These are phyloP conservation scores for Eristalinus aeneus DNA, from an alignment of 2,888 invertebrate genomes.

Conservation along the genomic window DNA sequence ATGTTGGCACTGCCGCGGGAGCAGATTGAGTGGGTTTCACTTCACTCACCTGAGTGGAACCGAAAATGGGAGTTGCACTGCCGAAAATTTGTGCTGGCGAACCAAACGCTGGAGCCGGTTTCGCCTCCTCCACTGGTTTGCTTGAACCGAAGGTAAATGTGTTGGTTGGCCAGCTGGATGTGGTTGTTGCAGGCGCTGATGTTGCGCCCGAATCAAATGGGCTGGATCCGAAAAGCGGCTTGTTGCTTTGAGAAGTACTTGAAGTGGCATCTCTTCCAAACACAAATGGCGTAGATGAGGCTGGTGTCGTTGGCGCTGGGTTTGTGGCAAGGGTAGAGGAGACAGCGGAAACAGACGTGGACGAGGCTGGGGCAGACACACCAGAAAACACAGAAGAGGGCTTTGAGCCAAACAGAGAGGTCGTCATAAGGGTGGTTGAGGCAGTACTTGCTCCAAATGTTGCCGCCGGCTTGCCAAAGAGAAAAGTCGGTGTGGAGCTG, in stretches of 20 bases:
- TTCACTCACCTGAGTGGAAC: slow-evolving; percentile 63
- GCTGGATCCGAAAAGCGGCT: slow-evolving; percentile 35
- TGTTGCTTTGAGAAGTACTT: slow-evolving; percentile 37
- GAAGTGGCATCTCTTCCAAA: slow-evolving; percentile 48
- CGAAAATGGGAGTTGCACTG: slow-evolving; percentile 72
- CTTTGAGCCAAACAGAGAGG: slow-evolving; percentile 61
- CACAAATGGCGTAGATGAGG: slow-evolving; percentile 41
- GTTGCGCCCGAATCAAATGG: slow-evolving; percentile 57
- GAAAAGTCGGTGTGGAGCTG: slow-evolving; percentile 66
- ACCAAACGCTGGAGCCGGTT: slow-evolving; percentile 60
- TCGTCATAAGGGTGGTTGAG: slow-evolving; percentile 37
- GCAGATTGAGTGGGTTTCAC: slow-evolving; percentile 67
- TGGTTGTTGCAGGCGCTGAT: slow-evolving; percentile 68
- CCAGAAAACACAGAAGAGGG: slow-evolving; percentile 53
- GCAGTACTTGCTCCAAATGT: slow-evolving; percentile 46
- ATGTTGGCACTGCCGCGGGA: slow-evolving; percentile 64
- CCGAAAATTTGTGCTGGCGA: slow-evolving; percentile 69
- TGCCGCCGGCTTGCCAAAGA: slow-evolving; percentile 53
- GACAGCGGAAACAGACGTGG: slow-evolving; percentile 39
- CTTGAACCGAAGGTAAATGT: slow-evolving; percentile 69
- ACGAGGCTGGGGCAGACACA: slow-evolving; percentile 20
- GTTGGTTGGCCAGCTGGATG: slow-evolving; percentile 67
- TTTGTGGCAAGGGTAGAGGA: slow-evolving; percentile 45
- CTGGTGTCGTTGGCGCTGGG: slow-evolving; percentile 19
- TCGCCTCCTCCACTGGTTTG: slow-evolving; percentile 54